Evolutionary conservation across 2,113 vertebrate species (phyloP), one percentile per base, ranked within the genome.

Genomic region (Petroica traversi): DNA sequence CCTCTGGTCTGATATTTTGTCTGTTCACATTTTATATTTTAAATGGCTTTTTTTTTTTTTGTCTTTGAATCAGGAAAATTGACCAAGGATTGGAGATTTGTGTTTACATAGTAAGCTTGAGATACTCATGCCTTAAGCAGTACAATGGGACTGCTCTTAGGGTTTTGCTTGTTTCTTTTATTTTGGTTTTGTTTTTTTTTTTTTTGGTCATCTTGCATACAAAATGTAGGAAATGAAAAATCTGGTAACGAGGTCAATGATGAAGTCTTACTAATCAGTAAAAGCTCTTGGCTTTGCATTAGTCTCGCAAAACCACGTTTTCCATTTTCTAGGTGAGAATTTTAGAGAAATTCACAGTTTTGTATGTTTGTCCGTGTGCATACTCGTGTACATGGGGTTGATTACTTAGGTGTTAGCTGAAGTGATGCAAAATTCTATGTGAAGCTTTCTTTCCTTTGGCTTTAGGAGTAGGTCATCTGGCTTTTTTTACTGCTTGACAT

Each of bases 131-230:
- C 11, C 25, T 88, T 40, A 84, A 46, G 36, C 28, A 54, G 16
- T 45, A 29, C 18, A 22, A 9, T 36, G 26, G 6, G n/a, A 19
- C 8, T 19, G 8, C 14, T 57, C 49, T 67, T 54, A 62, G 23
- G 5, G n/a, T 26, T 59, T 59, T 59, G 12, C 2, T 46, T 55
- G 9, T 20, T 48, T 14, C 11, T 33, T 49, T 41, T 36, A 19
- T 48, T 48, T 45, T 26, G 12, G 1, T 48, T 87, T 72, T 40
- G 3, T 2, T 6, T 1, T 3, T 8, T 89, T 41, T 31, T 71
- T 54, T 34, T 1, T 17, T 33, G 19, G 17, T 14, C 33, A 15
- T 17, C 43, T 62, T 0, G 2, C 0, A 0, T 31, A 43, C 5
- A 41, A 61, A 61, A 71, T 52, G 49, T 1, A 68, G 24, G 41